Percentiles rank a stretch among this genome's conserved stretches.
These are phyloP conservation scores for Pristiophorus japonicus DNA, from an alignment of 2,113 vertebrate species.

Conservation along the genomic window DNA sequence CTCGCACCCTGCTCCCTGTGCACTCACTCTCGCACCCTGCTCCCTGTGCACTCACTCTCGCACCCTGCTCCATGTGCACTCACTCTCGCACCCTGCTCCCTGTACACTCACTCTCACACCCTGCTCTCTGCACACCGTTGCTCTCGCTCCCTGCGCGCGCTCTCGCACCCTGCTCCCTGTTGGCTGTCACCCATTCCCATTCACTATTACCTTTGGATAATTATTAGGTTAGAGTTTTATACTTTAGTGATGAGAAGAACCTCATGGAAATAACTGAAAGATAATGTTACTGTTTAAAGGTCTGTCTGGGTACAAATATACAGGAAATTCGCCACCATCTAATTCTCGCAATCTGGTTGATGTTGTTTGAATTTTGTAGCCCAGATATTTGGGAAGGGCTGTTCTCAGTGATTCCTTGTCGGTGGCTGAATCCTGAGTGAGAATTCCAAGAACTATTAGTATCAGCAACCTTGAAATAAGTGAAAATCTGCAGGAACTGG, in stretches of 20 bases:
- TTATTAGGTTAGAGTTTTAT: no score
- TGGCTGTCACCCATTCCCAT: neutral
- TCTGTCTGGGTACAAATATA: no score
- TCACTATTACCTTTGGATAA: no score
- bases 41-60: no score
- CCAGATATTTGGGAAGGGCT: neutral
- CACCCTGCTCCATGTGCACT: no score
- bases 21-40: no score
- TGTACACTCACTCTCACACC: neutral
- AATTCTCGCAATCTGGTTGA: neutral
- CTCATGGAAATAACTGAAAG: no score
- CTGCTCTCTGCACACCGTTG: neutral
- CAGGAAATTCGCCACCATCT: no score
- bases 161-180: neutral
- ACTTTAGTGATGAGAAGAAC: no score
- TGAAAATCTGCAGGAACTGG: neutral
- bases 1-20: no score
- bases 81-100: neutral
- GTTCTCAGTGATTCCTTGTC: no score
- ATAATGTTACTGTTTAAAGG: no score
- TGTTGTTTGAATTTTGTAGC: neutral
- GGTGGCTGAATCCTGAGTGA: neutral
- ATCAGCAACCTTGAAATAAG: neutral
- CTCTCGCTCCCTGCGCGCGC: neutral
- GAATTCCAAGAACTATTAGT: neutral